Conservation (phyloP, 1,140 invertebrate genomes). For the Charaxes varanes region DNA sequence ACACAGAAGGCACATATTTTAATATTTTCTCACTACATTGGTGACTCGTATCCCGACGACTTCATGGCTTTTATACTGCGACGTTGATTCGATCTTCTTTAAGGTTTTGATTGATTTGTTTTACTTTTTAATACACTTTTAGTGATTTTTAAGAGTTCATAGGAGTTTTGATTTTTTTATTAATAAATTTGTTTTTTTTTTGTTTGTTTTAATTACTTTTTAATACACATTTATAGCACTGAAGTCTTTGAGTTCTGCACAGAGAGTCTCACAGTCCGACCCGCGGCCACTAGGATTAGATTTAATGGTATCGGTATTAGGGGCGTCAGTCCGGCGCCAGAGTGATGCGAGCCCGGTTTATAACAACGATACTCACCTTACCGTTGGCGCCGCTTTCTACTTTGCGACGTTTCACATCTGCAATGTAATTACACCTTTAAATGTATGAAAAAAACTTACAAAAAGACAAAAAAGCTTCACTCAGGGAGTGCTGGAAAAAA, state of each 20-base stretch:
- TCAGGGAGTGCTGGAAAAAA: too few species aligned
- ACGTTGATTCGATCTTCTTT: too few species aligned
- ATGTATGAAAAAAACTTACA: background rate
- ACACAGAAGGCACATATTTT: constrained; percentile 2
- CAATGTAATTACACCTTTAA: constrained; percentile 27
- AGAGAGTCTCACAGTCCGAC: background rate
- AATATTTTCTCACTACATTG: constrained; percentile 5
- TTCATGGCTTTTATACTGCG: too few species aligned
- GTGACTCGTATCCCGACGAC: too few species aligned
- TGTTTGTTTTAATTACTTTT: too few species aligned
- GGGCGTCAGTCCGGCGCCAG: constrained; percentile 60
- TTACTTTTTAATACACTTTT: background rate
- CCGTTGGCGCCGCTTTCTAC: constrained; percentile 79
- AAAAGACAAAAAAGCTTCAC: too few species aligned
- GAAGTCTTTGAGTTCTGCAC: constrained; percentile 2
- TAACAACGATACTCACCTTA: constrained; percentile 83
- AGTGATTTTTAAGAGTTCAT: constrained; percentile 1
- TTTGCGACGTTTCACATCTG: constrained; percentile 88
- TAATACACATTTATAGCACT: constrained; percentile 6
- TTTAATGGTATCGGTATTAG: background rate
- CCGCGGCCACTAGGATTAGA: constrained; percentile 1
- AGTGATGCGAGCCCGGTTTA: constrained; percentile 63
- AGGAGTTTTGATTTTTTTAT: background rate
- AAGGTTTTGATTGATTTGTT: background rate
- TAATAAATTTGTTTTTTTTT: constrained; percentile 2